Conservation (phyloP, 2,113 vertebrate species). For the Dicerorhinus sumatrensis region DNA sequence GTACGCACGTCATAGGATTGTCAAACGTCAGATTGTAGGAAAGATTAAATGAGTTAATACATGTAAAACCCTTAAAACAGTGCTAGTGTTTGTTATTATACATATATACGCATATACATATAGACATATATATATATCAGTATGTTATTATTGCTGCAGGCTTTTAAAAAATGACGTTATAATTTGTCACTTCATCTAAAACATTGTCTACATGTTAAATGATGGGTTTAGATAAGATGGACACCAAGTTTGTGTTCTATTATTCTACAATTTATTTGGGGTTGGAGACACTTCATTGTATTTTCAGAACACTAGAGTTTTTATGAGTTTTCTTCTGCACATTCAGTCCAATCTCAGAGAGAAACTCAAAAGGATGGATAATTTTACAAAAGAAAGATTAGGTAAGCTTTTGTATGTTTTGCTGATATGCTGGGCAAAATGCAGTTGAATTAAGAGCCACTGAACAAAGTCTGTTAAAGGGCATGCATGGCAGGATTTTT, state of each 20-base stretch:
- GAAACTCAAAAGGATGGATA: not conserved
- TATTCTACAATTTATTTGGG: not conserved
- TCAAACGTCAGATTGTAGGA: not conserved
- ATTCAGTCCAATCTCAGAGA: not conserved
- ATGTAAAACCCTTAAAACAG: not conserved
- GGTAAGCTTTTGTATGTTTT: conserved; percentile 1
- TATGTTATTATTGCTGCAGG: not conserved
- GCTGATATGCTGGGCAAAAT: not conserved
- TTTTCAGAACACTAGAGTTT: not conserved
- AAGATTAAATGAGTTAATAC: not conserved
- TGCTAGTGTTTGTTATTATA: too few species aligned
- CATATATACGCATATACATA: too few species aligned
- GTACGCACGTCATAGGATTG: not conserved
- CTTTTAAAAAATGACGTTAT: not conserved
- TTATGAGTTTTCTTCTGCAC: not conserved
- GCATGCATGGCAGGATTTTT: not conserved
- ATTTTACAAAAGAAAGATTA: not conserved
- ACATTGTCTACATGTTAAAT: not conserved
- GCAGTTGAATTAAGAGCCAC: not conserved
- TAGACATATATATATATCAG: too few species aligned
- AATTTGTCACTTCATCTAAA: conserved; percentile 7
- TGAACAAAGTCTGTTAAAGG: not conserved
- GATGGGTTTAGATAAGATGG: not conserved
- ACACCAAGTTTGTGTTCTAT: not conserved
- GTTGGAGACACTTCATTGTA: not conserved